phyloP scores from a whole-genome alignment of 35 echinoderm and acorn worm species.

The Apostichopus parvimensis region DNA sequence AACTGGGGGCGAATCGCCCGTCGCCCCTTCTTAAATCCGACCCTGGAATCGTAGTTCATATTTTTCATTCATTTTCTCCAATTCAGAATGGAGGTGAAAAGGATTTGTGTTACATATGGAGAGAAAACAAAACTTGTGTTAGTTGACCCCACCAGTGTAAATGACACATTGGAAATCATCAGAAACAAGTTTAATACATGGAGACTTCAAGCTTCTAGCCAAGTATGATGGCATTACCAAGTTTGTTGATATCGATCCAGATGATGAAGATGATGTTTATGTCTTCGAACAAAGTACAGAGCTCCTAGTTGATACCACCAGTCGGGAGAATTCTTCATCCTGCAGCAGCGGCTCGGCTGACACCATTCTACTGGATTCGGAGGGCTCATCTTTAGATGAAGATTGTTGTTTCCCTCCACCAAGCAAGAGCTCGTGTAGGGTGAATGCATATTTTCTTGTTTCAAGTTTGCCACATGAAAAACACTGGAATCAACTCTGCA shows the following conservation, averaged over 20 bases:
- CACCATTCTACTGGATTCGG: not conserved
- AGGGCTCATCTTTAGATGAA: no score
- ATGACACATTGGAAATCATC: conserved; percentile 9
- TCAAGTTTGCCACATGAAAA: no score
- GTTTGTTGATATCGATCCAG: conserved; percentile 42
- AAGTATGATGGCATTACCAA: conserved; percentile 28
- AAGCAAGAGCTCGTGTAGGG: no score
- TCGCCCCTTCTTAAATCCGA: no score
- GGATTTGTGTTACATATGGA: conserved; percentile 27
- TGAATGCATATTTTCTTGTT: no score
- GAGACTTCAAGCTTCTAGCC: not conserved
- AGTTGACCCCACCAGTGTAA: not conserved
- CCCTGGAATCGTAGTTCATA: not conserved
- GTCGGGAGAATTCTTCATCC: not conserved
- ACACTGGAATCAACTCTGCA: no score
- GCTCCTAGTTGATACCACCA: not conserved
- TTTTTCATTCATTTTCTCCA: not conserved
- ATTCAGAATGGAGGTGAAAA: not conserved
- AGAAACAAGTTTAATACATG: not conserved
- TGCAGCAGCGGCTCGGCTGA: not conserved
- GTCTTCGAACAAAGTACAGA: conserved; percentile 19
- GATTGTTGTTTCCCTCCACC: no score
- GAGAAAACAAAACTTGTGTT: conserved; percentile 1
- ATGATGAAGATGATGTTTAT: conserved; percentile 48
- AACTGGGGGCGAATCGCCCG: no score